phyloP scores from a whole-genome alignment of 2,888 invertebrate species.

The Thymelicus lineola region DNA sequence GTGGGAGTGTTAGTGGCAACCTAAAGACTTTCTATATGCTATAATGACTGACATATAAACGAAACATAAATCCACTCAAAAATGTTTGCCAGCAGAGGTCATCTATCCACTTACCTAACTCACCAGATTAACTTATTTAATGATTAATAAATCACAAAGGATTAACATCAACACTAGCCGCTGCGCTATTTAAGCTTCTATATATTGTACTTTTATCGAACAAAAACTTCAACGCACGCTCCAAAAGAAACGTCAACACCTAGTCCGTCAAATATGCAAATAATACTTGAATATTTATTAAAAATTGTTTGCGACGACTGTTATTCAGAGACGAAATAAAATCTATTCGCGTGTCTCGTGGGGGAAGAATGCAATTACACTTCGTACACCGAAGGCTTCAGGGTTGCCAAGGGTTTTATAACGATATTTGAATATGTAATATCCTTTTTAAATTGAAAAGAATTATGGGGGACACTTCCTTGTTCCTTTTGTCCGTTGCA shows the following conservation, averaged over 20 bases:
- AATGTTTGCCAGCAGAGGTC: too few relatives aligned
- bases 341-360: slow-evolving; percentile 34
- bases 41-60: too few relatives aligned
- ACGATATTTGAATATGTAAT: slow-evolving; percentile 37
- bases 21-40: too few relatives aligned
- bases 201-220: neutral
- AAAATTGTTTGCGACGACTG: slow-evolving; percentile 30
- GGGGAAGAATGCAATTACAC: slow-evolving; percentile 36
- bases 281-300: slow-evolving; percentile 37
- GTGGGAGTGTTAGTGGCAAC: too few relatives aligned
- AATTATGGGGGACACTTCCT: slow-evolving; percentile 20
- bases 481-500: slow-evolving; percentile 10
- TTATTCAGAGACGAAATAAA: slow-evolving; percentile 32
- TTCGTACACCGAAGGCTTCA: slow-evolving; percentile 28
- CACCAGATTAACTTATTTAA: too few relatives aligned
- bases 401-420: slow-evolving; percentile 26
- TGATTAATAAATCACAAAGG: too few relatives aligned
- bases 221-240: neutral
- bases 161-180: too few relatives aligned
- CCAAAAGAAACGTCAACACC: neutral
- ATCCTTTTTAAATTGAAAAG: slow-evolving; percentile 32
- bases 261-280: slow-evolving; percentile 25
- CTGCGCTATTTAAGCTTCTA: too few relatives aligned
- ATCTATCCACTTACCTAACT: too few relatives aligned
- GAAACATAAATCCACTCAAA: too few relatives aligned